Evolutionary conservation across 1,140 invertebrate genomes (phyloP), one percentile per base, ranked within the genome.

Genomic region (Anthonomus grandis): DNA sequence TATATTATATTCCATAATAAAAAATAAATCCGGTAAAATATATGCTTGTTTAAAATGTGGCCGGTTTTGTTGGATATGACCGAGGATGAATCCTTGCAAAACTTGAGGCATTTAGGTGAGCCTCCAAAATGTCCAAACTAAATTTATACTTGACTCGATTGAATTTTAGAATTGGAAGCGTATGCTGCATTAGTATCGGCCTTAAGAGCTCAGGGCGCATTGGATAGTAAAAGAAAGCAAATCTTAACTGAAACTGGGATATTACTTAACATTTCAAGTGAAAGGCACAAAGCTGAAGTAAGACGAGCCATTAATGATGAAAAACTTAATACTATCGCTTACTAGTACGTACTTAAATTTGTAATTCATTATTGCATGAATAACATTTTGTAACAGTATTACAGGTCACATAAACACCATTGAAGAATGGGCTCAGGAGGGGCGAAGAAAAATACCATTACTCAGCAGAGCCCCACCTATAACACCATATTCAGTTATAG

Each of bases 261-360:
- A 68, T 79, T 84, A 70, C 83, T 96, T 63, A 90, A 90, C 75
- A 94, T 96, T 72, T 86, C 89, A 44, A 83, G 86, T 69, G 93
- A 95, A 74, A 81, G 93, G 62, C 91, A 95, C 74, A 84, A 88
- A 64, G 91, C 92, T 57, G 93, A 96, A 80, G 83, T 94, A 64
- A 78, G 92, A 58, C 81, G 92, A 69, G 92, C 90, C 59, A 86
- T 90, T 53, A 95, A 93, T 78, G 92, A 95, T 78, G 91, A 95
- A 72, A 84, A 88, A 72, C 76, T 96, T 47, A 81, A 85, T 64
- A 89, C 88, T 41, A 90, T 96, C 74, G 90, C 92, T 64, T 86
- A 91, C 70, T 85, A 87, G 91, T 93, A 81, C 82, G 83, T 72
- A 52, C 31, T 60, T 47, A 27, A 13, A 9, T 45, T 45, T 19